Evolutionary conservation across 1,140 invertebrate species (phyloP).

Genomic region (Drosophila subobscura): DNA sequence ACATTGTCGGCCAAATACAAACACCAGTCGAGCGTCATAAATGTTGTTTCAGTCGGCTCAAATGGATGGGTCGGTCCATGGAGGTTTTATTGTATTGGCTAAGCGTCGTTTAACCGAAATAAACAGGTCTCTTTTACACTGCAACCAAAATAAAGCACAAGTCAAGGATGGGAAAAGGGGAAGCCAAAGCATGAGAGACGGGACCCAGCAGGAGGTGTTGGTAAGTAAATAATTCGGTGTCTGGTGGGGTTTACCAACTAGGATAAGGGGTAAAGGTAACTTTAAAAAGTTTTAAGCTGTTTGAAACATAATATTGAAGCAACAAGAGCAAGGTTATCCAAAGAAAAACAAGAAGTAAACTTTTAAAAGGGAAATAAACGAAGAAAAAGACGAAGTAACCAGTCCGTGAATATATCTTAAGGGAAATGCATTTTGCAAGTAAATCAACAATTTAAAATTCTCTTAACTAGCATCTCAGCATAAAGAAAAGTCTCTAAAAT

Average conservation of each 20-base stretch:
- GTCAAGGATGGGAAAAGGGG: constrained; percentile 5
- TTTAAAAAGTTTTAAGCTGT: constrained; percentile 26
- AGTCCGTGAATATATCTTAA: too few species aligned
- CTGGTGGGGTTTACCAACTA: too few species aligned
- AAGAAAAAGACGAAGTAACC: neutral
- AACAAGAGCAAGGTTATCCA: neutral
- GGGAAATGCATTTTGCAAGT: too few species aligned
- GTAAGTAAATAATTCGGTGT: too few species aligned
- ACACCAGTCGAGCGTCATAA: constrained; percentile 71
- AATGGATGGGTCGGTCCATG: neutral
- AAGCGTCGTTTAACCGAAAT: constrained; percentile 31
- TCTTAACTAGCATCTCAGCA: too few species aligned
- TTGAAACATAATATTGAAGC: constrained; percentile 21
- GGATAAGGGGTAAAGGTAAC: constrained; percentile 3
- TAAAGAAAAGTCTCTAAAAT: too few species aligned
- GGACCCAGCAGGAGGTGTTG: too few species aligned
- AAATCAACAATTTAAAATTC: too few species aligned
- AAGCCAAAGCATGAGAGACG: neutral
- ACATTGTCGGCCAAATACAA: constrained; percentile 49
- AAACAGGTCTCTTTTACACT: neutral
- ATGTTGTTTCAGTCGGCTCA: constrained; percentile 57
- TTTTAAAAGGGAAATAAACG: neutral
- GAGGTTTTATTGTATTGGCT: constrained; percentile 10
- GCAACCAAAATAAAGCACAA: neutral
- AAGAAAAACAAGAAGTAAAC: neutral